These are phyloP conservation scores for Stenchaetothrips biformis DNA, from an alignment of 2,888 invertebrate genomes.

Conservation along the genomic window DNA sequence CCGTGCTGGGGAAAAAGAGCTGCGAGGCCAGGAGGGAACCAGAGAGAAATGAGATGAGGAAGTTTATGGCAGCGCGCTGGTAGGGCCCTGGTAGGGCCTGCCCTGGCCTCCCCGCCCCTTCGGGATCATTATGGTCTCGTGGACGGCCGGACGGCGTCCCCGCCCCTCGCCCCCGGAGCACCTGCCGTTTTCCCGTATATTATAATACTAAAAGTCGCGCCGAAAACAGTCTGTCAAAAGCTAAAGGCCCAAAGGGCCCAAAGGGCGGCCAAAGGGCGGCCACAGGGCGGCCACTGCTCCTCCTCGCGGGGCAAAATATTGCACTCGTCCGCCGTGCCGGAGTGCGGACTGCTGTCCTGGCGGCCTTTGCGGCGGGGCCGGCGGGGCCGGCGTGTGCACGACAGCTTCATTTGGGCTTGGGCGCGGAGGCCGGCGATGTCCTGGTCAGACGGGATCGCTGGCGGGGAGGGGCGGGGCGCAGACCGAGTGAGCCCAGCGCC, in stretches of 20 bases:
- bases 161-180: neutral
- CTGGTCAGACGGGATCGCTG: neutral
- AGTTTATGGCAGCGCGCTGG: slow-evolving; percentile 15
- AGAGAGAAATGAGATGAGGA: slow-evolving; percentile 15
- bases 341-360: neutral
- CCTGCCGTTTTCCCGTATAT: slow-evolving; percentile 12
- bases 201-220: slow-evolving; percentile 16
- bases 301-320: neutral
- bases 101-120: neutral
- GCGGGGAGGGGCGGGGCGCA: neutral
- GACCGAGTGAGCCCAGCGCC: neutral
- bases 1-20: neutral
- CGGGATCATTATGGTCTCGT: slow-evolving; percentile 16
- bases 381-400: neutral
- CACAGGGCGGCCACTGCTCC: neutral
- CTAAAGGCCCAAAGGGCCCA: no score
- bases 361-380: neutral
- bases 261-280: no score
- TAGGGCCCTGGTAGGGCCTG: neutral
- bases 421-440: neutral
- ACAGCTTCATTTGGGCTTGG: slow-evolving; percentile 4
- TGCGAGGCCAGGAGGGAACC: neutral
- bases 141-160: neutral
- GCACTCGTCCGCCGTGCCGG: neutral
- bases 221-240: neutral